Evolutionary conservation across 1,140 invertebrate genomes (phyloP).

Genomic region (Antheraea mylitta): DNA sequence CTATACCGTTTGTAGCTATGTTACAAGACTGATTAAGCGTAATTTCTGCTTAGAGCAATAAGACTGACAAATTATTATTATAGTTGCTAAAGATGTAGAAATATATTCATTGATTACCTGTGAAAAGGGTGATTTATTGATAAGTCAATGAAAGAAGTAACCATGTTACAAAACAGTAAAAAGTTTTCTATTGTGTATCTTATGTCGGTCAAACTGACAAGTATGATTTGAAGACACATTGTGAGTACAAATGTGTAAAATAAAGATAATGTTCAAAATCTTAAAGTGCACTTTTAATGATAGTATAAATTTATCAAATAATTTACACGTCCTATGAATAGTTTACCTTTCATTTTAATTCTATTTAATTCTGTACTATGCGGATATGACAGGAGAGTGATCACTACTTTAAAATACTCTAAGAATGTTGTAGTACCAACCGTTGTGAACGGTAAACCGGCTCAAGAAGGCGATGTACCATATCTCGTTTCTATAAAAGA

Average conservation of each 20-base stretch:
- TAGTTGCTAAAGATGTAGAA: too few species aligned
- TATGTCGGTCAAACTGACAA: not conserved
- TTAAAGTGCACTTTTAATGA: not conserved
- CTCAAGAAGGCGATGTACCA: constrained; percentile 15
- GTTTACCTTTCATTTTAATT: not conserved
- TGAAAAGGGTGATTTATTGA: too few species aligned
- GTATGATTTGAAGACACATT: not conserved
- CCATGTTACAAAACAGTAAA: not conserved
- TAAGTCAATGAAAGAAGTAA: not conserved
- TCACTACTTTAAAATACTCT: constrained; percentile 34
- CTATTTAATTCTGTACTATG: not conserved
- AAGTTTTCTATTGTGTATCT: not conserved
- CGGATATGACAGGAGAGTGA: constrained; percentile 18
- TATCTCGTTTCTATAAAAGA: constrained; percentile 42
- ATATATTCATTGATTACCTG: too few species aligned
- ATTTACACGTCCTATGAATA: not conserved
- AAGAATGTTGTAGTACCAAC: constrained; percentile 26
- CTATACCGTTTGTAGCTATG: too few species aligned
- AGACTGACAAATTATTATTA: too few species aligned
- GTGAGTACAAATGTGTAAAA: not conserved
- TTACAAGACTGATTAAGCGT: too few species aligned
- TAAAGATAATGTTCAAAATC: not conserved
- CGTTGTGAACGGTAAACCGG: constrained; percentile 24
- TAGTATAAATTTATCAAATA: too few species aligned
- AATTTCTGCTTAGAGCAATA: too few species aligned